A percentile compares a stretch with the other conserved stretches of the same genome.
These are phyloP conservation scores for Liasis olivaceus DNA, from an alignment of 2,797 vertebrate genomes.

Conservation along the genomic window DNA sequence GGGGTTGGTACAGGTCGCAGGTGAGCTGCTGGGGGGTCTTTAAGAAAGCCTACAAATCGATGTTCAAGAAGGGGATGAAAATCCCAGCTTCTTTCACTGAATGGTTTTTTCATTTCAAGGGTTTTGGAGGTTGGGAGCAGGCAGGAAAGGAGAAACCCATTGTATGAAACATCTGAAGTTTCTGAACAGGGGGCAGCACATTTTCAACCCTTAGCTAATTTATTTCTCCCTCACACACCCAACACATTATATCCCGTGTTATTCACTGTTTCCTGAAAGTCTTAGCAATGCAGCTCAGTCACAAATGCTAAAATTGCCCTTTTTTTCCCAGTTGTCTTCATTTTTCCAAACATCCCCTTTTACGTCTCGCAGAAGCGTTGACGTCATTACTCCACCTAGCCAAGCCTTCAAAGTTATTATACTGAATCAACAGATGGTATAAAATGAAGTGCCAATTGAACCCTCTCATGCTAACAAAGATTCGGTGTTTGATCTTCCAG, in stretches of 20 bases:
- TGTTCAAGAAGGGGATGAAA: neutral
- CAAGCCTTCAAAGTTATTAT: neutral
- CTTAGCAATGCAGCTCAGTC: neutral
- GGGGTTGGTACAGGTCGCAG: neutral
- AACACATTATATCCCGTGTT: neutral
- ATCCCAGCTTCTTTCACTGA: neutral
- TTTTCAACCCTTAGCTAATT: neutral
- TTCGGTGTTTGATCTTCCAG: neutral
- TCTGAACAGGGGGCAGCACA: neutral
- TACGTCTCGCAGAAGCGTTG: conserved; percentile 52
- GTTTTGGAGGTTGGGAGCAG: neutral
- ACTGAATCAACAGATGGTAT: neutral
- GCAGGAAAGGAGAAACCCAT: neutral
- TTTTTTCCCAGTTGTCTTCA: conserved; percentile 3
- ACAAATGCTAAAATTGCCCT: neutral
- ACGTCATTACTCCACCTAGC: conserved; percentile 11
- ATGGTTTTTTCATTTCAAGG: neutral
- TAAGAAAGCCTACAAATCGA: neutral
- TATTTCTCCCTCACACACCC: neutral
- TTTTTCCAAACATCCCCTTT: conserved; percentile 14
- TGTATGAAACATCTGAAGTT: neutral
- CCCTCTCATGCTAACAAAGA: neutral
- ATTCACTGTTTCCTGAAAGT: neutral
- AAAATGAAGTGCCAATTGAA: neutral
- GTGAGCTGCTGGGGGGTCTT: neutral